Percentiles rank a stretch among this genome's conserved stretches.
phyloP scores from a whole-genome alignment of 2,888 invertebrate genomes.

The Lordiphosa andalusiaca region DNA sequence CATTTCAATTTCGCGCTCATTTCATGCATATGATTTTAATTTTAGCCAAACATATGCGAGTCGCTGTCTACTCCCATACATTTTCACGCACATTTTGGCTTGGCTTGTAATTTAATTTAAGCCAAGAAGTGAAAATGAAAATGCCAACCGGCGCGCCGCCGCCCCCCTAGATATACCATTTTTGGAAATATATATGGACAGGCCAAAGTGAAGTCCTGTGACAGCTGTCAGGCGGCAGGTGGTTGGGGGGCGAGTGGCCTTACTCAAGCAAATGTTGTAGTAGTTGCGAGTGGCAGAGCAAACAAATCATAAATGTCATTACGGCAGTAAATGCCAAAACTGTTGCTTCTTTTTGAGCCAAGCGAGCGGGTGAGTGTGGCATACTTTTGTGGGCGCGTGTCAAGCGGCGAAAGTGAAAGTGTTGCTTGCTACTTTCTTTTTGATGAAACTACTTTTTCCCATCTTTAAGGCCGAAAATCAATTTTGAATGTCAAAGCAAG shows the following conservation, averaged over 20 bases:
- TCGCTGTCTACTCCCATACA: conserved; percentile 6
- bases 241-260: not conserved
- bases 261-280: conserved; percentile 1
- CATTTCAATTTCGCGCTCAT: conserved; percentile 73
- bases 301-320: conserved; percentile 68
- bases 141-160: conserved; percentile 26
- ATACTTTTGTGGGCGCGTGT: conserved; percentile 12
- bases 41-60: conserved; percentile 46
- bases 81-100: conserved; percentile 43
- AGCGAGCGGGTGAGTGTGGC: conserved; percentile 3
- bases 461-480: no score
- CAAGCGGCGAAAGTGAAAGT: no score
- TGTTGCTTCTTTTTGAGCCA: conserved; percentile 21
- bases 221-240: conserved; percentile 56
- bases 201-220: conserved; percentile 24
- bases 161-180: conserved; percentile 4
- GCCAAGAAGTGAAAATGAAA: conserved; percentile 37
- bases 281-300: conserved; percentile 11
- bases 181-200: conserved; percentile 29
- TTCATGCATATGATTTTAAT: conserved; percentile 73
- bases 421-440: no score
- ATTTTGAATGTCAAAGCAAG: no score
- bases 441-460: no score
- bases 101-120: conserved; percentile 63
- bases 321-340: conserved; percentile 35